Base-by-base conservation (phyloP, 2,113 vertebrate species). In the Ifrita kowaldi region DNA sequence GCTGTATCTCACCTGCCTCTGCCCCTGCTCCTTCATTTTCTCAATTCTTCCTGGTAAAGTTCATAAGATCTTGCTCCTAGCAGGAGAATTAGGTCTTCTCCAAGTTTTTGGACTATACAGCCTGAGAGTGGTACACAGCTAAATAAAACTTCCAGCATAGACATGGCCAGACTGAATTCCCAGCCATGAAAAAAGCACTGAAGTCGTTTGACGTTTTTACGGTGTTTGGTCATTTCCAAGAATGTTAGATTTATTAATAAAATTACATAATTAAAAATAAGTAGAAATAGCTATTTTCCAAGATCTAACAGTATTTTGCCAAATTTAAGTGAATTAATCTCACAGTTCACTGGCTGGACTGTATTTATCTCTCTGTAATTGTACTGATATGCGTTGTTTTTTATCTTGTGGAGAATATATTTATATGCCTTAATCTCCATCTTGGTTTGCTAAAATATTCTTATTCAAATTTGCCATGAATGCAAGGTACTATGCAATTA, bases 401-500 rank as follows among this genome's bases (percentile, higher is more conserved):
- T 81, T 52, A 50, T 52, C 21, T 79, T 14, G 1, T 7, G 4
- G 8, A 65, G 23, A 82, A 85, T 65, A 39, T 23, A 87, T 76
- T 94, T 93, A 47, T 42, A 79, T 64, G 30, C 53, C 15, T 62
- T 82, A 81, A 63, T 87, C 56, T 79, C 82, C n/a, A 53, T 32
- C n/a, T 85, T 49, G 50, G 26, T 44, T 84, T 87, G 32, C 28
- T 73, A 87, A 89, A 94, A 94, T 79, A 87, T 84, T 88, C 67
- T 60, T 83, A 56, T 67, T 95, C 30, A 67, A 83, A 76, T 85
- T 28, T 91, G 5, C 26, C 4, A 4, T 77, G 81, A 93, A 87
- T 84, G 49, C 20, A 85, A 79, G 82, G n/a, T 50, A 79, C 69
- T 93, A 80, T 87, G 41, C 53, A 96, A 86, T 89, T 95, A 86